These are phyloP conservation scores for Cirrhinus molitorella DNA, from an alignment of 2,797 vertebrate genomes.

Conservation along the genomic window DNA sequence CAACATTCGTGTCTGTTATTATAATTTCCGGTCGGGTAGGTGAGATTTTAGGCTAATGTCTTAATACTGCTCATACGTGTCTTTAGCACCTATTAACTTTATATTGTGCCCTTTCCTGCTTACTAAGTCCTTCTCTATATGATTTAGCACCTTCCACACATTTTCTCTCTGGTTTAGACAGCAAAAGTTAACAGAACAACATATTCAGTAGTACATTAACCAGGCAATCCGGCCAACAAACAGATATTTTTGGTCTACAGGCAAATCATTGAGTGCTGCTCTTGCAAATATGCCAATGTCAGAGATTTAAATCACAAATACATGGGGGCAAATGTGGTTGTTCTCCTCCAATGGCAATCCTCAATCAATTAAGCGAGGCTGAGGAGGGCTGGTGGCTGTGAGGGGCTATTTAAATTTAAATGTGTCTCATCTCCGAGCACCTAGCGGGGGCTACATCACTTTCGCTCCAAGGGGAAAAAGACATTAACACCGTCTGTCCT, in stretches of 20 bases:
- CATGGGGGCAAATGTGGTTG: slow-evolving; percentile 86
- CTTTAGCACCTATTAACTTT: no score
- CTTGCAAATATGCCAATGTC: slow-evolving; percentile 85
- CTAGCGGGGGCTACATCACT: slow-evolving; percentile 84
- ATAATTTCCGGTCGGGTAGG: no score
- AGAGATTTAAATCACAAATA: slow-evolving; percentile 92
- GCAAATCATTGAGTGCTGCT: slow-evolving; percentile 89
- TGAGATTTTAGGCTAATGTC: no score
- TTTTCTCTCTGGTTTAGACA: no score
- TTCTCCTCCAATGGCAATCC: slow-evolving; percentile 84
- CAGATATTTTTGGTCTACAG: slow-evolving; percentile 61
- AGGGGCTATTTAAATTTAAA: slow-evolving; percentile 89
- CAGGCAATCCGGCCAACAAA: background rate
- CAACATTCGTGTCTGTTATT: no score
- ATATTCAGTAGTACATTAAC: no score
- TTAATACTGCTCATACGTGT: no score
- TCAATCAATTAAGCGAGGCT: slow-evolving; percentile 93
- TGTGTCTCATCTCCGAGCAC: slow-evolving; percentile 93
- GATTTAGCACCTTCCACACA: no score
- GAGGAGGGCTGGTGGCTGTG: slow-evolving; percentile 89
- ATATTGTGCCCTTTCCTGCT: no score
- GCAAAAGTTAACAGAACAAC: no score
- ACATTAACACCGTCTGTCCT: slow-evolving; percentile 93
- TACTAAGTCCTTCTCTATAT: no score
- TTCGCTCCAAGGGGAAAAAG: slow-evolving; percentile 89